Percentiles rank a stretch among this genome's conserved stretches.
Conservation (phyloP, 2,797 vertebrate genomes). For the Synaphobranchus kaupii region DNA sequence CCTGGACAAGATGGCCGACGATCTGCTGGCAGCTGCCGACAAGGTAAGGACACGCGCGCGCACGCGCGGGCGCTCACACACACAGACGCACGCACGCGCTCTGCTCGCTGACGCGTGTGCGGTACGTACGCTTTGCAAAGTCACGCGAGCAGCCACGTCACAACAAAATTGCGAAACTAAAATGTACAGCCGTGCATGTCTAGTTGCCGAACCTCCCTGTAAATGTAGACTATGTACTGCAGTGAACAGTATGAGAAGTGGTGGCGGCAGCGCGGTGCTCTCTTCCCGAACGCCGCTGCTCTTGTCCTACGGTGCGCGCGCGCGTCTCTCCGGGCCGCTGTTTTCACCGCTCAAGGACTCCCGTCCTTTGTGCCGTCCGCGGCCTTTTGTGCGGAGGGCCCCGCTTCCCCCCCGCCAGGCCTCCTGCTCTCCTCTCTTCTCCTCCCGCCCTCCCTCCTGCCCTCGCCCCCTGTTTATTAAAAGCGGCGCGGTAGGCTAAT, state of each 20-base stretch:
- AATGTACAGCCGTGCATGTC: too few species aligned
- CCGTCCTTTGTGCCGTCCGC: not conserved
- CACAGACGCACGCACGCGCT: not conserved
- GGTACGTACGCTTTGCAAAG: not conserved
- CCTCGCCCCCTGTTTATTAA: not conserved
- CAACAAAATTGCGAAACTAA: too few species aligned
- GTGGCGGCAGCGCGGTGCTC: not conserved
- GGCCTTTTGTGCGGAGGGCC: not conserved
- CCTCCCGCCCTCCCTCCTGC: not conserved
- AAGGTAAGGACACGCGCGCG: conserved; percentile 69
- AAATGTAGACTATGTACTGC: not conserved
- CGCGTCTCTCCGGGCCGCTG: not conserved
- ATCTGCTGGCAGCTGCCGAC: conserved; percentile 86
- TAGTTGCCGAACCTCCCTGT: too few species aligned
- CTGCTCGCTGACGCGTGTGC: not conserved
- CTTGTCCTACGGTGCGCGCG: too few species aligned
- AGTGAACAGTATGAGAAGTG: not conserved
- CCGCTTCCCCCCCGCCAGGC: not conserved
- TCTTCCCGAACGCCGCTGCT: not conserved
- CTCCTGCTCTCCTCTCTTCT: not conserved
- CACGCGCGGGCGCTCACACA: too few species aligned
- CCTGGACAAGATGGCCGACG: conserved; percentile 87
- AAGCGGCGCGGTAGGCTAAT: not conserved
- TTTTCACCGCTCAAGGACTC: not conserved
- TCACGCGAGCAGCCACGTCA: too few species aligned